Conservation (phyloP, 2,888 invertebrate genomes). For the Tachina grossa region DNA sequence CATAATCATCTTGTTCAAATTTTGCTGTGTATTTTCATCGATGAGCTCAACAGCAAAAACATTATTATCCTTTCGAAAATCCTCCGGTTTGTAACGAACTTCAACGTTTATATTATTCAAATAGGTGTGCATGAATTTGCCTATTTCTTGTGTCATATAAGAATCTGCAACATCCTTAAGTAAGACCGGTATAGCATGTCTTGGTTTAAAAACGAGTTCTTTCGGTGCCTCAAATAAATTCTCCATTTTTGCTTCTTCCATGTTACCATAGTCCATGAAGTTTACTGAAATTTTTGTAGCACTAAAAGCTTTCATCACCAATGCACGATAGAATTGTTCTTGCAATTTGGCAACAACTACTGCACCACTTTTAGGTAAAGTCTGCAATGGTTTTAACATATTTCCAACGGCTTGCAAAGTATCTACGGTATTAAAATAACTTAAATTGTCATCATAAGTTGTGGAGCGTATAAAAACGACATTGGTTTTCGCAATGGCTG, state of each 20-base stretch:
- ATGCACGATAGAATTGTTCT: slow-evolving; percentile 76
- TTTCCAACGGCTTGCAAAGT: slow-evolving; percentile 73
- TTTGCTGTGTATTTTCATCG: slow-evolving; percentile 75
- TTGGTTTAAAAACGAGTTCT: slow-evolving; percentile 74
- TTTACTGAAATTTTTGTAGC: slow-evolving; percentile 76
- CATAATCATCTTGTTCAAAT: slow-evolving; percentile 77
- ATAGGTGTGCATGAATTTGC: slow-evolving; percentile 75
- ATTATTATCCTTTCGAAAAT: slow-evolving; percentile 72
- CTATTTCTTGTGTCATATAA: slow-evolving; percentile 76
- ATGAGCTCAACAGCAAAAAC: slow-evolving; percentile 76
- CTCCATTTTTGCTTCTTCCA: slow-evolving; percentile 75
- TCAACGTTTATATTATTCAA: slow-evolving; percentile 74
- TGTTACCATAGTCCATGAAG: slow-evolving; percentile 80
- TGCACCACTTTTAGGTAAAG: slow-evolving; percentile 77
- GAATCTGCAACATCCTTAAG: slow-evolving; percentile 78
- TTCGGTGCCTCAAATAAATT: slow-evolving; percentile 76
- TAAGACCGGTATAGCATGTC: slow-evolving; percentile 77
- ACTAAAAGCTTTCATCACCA: slow-evolving; percentile 77
- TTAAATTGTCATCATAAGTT: slow-evolving; percentile 73
- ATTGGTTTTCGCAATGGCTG: slow-evolving; percentile 79
- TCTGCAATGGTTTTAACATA: slow-evolving; percentile 69
- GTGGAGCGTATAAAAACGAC: slow-evolving; percentile 79
- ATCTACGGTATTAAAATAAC: slow-evolving; percentile 75
- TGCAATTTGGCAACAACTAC: slow-evolving; percentile 77
- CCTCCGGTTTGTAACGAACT: slow-evolving; percentile 75